Evolutionary conservation across 2,888 invertebrate species (phyloP).

Genomic region (Lasioglossum calceatum): DNA sequence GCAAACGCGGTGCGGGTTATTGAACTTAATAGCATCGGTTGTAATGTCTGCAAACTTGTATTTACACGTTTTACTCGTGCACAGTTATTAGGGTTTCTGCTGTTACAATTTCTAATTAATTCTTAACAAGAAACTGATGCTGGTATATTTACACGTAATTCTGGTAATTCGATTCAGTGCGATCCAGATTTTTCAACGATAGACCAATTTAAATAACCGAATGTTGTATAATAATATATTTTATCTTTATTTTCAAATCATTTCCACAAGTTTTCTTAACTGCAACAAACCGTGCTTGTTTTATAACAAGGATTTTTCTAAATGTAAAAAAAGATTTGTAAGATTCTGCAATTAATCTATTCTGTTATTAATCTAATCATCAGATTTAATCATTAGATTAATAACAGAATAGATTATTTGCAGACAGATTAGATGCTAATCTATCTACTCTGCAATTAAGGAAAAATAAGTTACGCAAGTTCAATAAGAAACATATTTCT

Average conservation of each 20-base stretch:
- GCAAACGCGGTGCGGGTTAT: not conserved
- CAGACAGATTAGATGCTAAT: no score
- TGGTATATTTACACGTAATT: not conserved
- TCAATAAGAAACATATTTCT: no score
- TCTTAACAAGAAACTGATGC: not conserved
- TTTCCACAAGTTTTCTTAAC: no score
- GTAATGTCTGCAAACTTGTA: not conserved
- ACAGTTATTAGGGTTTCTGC: not conserved
- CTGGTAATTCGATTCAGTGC: not conserved
- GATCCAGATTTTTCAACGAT: not conserved
- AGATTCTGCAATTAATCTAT: no score
- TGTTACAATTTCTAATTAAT: conserved; percentile 1
- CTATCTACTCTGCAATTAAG: no score
- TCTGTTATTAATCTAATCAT: no score
- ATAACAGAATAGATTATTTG: no score
- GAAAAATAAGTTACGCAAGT: no score
- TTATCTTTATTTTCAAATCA: not conserved
- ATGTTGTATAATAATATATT: not conserved
- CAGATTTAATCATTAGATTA: no score
- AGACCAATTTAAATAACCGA: not conserved
- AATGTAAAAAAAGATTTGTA: no score
- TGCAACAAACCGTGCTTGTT: no score
- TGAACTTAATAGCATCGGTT: not conserved
- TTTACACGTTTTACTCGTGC: not conserved
- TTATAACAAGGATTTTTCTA: no score